A percentile compares a stretch with the other conserved stretches of the same genome.
Evolutionary conservation across 2,797 vertebrate genomes (phyloP).

Genomic region (Peromyscus melanophrys): DNA sequence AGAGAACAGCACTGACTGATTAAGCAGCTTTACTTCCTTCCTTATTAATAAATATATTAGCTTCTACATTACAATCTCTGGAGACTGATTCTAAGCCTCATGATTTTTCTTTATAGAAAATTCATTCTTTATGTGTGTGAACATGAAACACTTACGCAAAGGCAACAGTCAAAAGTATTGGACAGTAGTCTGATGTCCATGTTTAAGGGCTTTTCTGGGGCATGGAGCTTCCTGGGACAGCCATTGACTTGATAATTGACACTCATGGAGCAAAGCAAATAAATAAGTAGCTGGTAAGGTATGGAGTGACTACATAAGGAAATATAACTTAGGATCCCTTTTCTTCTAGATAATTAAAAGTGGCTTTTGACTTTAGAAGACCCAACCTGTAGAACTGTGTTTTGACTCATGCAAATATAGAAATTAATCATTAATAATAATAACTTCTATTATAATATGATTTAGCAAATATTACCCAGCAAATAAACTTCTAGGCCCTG

Average conservation of each 20-base stretch:
- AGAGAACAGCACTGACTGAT: neutral
- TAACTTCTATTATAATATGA: neutral
- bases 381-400: neutral
- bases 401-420: neutral
- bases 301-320: neutral
- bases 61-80: neutral
- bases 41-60: neutral
- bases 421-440: conserved; percentile 29
- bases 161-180: neutral
- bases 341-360: conserved; percentile 17
- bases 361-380: neutral
- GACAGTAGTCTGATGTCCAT: neutral
- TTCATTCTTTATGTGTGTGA: neutral
- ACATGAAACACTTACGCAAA: neutral
- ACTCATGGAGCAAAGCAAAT: neutral
- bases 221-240: neutral
- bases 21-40: neutral
- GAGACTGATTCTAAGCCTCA: neutral
- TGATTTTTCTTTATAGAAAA: neutral
- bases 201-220: neutral
- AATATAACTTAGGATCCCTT: neutral
- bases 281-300: neutral
- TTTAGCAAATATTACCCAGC: conserved; percentile 13
- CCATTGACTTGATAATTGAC: neutral
- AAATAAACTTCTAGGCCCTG: neutral